Percentiles rank a stretch among this genome's conserved stretches.
These are phyloP conservation scores for Nothobranchius kuhntae DNA, from an alignment of 2,113 vertebrate genomes.

Conservation along the genomic window DNA sequence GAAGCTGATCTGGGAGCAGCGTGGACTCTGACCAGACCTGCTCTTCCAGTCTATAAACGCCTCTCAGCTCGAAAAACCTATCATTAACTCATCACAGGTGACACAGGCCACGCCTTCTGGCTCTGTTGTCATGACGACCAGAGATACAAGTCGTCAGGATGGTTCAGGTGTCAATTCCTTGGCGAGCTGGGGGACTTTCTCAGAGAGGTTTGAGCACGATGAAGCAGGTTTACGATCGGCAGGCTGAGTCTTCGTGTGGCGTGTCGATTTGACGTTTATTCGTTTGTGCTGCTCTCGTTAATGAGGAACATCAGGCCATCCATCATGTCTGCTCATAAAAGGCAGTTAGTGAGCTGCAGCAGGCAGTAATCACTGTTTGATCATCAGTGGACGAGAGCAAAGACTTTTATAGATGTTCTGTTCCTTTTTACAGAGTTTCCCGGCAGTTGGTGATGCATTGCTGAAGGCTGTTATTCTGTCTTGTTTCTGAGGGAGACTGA, in stretches of 20 bases:
- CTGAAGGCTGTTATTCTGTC: neutral
- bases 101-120: conserved; percentile 4
- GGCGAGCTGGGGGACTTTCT: neutral
- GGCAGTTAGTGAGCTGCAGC: conserved; percentile 28
- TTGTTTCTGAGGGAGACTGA: too few relatives aligned
- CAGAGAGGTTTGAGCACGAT: conserved; percentile 12
- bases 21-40: conserved; percentile 49
- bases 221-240: neutral
- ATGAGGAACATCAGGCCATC: conserved; percentile 26
- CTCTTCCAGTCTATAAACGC: conserved; percentile 76
- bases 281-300: neutral
- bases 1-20: conserved; percentile 32
- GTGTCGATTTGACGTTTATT: neutral
- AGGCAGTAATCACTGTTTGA: conserved; percentile 4
- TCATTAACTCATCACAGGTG: conserved; percentile 74
- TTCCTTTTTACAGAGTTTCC: conserved; percentile 1
- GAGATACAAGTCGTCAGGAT: conserved; percentile 51
- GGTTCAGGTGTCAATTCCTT: conserved; percentile 26
- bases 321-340: conserved; percentile 29
- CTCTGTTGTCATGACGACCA: conserved; percentile 62
- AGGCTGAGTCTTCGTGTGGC: neutral
- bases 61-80: conserved; percentile 46
- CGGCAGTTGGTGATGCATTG: neutral
- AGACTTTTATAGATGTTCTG: conserved; percentile 17
- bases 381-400: conserved; percentile 28